These are phyloP conservation scores for Clangula hyemalis DNA, from an alignment of 2,797 vertebrate genomes.

Conservation along the genomic window DNA sequence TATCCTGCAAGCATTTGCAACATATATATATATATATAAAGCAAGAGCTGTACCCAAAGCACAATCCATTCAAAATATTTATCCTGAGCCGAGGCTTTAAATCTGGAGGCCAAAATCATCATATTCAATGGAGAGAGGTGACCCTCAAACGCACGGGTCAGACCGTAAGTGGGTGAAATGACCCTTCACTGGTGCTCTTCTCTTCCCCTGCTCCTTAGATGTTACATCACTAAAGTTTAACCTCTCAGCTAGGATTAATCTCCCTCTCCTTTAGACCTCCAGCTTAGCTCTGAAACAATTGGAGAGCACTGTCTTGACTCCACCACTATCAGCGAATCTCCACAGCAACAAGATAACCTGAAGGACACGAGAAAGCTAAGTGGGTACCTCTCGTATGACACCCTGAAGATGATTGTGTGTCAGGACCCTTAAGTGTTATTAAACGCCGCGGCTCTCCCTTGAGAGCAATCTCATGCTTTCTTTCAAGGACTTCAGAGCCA, in stretches of 20 bases:
- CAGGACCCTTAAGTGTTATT: neutral
- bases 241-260: constrained; percentile 39
- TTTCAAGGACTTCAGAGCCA: neutral
- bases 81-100: neutral
- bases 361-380: constrained; percentile 23
- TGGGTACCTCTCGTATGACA: neutral
- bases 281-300: neutral
- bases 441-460: neutral
- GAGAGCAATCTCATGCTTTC: neutral
- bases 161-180: constrained; percentile 26
- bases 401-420: neutral
- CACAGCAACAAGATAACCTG: neutral
- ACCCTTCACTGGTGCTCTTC: neutral
- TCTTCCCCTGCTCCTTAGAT: neutral
- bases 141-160: constrained; percentile 1
- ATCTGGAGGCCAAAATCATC: neutral
- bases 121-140: neutral
- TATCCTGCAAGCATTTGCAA: neutral
- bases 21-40: neutral
- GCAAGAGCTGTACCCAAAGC: neutral
- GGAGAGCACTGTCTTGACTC: neutral
- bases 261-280: neutral
- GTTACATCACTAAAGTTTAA: constrained; percentile 48
- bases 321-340: neutral
- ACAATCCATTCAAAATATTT: neutral